phyloP scores from a whole-genome alignment of 2,888 invertebrate genomes.

The Polydesmus complanatus region DNA sequence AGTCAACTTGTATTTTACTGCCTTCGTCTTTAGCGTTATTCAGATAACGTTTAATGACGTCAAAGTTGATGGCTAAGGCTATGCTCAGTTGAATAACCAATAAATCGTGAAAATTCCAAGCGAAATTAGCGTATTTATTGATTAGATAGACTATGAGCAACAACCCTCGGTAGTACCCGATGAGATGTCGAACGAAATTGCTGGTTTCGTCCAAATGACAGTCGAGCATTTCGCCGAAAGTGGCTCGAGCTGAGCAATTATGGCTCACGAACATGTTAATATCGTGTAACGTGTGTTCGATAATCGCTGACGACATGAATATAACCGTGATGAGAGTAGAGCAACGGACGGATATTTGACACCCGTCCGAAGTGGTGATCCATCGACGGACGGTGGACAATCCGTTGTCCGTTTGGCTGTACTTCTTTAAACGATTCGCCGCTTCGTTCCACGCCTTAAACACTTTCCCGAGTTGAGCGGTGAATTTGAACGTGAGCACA shows the following conservation, averaged over 20 bases:
- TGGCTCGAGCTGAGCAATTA: constrained; percentile 1
- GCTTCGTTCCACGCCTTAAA: background rate
- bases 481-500: constrained; percentile 4
- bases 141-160: constrained; percentile 1
- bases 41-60: background rate
- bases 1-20: too few relatives aligned
- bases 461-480: constrained; percentile 1
- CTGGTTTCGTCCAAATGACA: constrained; percentile 4
- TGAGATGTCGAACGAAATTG: background rate
- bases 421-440: background rate
- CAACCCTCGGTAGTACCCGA: background rate
- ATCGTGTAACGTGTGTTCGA: constrained; percentile 13
- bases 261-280: constrained; percentile 3
- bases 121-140: constrained; percentile 12
- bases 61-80: constrained; percentile 1
- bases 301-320: constrained; percentile 10
- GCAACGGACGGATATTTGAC: background rate
- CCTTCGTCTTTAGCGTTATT: background rate
- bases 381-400: background rate
- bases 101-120: constrained; percentile 12
- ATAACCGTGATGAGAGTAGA: background rate
- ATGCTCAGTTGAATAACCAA: constrained; percentile 8
- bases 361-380: too few relatives aligned
- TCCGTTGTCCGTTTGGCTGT: background rate
- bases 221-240: background rate